phyloP scores from a whole-genome alignment of 2,797 vertebrate genomes.

The Odontamblyopus lacepedii region DNA sequence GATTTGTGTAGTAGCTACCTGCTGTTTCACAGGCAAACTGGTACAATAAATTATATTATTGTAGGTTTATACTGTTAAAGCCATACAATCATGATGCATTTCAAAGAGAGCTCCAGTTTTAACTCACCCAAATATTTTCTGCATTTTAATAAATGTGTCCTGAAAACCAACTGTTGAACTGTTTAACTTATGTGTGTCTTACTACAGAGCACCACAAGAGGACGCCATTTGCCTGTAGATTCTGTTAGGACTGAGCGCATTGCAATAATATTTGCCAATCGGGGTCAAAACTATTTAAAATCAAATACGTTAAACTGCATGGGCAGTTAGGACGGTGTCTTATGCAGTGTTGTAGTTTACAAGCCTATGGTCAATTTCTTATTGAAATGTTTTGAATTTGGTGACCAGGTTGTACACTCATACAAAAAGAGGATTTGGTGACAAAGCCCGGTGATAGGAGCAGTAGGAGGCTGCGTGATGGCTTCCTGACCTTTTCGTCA shows the following conservation, averaged over 20 bases:
- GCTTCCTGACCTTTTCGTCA: slow-evolving; percentile 78
- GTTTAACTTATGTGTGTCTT: neutral
- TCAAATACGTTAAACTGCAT: neutral
- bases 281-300: neutral
- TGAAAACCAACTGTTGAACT: slow-evolving; percentile 28
- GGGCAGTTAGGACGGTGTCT: neutral
- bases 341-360: neutral
- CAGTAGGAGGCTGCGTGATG: slow-evolving; percentile 49
- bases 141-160: slow-evolving; percentile 66
- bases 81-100: slow-evolving; percentile 44
- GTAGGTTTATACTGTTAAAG: slow-evolving; percentile 42
- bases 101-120: slow-evolving; percentile 32
- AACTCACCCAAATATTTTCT: slow-evolving; percentile 41
- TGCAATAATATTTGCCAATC: neutral
- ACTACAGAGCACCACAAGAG: slow-evolving; percentile 46
- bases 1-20: slow-evolving; percentile 39
- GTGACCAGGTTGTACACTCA: slow-evolving; percentile 2
- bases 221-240: slow-evolving; percentile 53
- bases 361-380: neutral
- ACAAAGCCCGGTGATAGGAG: slow-evolving; percentile 36
- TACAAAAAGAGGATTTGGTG: slow-evolving; percentile 33
- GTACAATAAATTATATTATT: slow-evolving; percentile 34
- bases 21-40: slow-evolving; percentile 43
- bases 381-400: neutral
- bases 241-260: neutral